Percentiles rank a stretch among this genome's conserved stretches.
phyloP scores from a whole-genome alignment of 2,797 vertebrate species.

The Lepus townsendii region DNA sequence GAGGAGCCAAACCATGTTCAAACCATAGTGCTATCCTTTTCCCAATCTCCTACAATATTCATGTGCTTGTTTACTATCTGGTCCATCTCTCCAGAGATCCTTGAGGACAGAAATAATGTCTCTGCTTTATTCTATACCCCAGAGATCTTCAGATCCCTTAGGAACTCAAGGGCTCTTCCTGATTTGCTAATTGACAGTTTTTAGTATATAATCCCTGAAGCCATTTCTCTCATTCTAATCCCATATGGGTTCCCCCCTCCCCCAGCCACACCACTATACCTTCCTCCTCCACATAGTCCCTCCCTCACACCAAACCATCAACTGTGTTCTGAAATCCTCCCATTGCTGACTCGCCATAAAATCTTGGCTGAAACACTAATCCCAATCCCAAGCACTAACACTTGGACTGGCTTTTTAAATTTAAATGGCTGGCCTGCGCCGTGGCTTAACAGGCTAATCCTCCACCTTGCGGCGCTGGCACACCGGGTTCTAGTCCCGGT shows the following conservation, averaged over 20 bases:
- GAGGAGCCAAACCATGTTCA: too few relatives aligned
- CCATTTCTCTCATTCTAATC: not conserved
- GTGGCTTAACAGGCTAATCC: too few relatives aligned
- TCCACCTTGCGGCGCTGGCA: too few relatives aligned
- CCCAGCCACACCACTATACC: not conserved
- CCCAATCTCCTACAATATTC: not conserved
- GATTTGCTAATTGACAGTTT: not conserved
- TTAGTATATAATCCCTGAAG: not conserved
- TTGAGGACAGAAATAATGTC: not conserved
- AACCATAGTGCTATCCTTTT: not conserved
- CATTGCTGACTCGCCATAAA: not conserved
- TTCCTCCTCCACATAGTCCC: not conserved
- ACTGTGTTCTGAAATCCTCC: slow-evolving; percentile 2
- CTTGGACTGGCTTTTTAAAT: not conserved
- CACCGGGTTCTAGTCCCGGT: too few relatives aligned
- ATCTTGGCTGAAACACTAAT: not conserved
- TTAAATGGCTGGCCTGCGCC: not conserved
- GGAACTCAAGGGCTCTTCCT: not conserved
- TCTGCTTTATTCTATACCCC: not conserved
- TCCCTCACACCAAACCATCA: not conserved
- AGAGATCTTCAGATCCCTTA: not conserved
- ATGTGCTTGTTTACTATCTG: not conserved
- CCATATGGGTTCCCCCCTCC: not conserved
- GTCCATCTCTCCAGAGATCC: not conserved
- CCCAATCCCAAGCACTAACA: not conserved